phyloP scores from a whole-genome alignment of 2,888 invertebrate genomes.

The Eristalinus aeneus region DNA sequence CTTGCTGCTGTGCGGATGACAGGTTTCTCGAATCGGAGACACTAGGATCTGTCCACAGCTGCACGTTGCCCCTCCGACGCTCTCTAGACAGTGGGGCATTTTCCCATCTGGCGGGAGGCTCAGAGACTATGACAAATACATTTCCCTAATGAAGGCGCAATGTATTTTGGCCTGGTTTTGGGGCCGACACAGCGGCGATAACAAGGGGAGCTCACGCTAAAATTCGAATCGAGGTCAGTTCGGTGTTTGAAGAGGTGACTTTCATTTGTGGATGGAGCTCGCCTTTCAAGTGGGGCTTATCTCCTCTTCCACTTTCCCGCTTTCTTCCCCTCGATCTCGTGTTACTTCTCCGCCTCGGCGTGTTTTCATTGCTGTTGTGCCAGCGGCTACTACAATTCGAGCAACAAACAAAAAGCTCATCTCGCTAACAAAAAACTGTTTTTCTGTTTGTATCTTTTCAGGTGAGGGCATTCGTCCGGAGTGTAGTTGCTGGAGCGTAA shows the following conservation, averaged over 20 bases:
- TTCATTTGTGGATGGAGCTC: constrained; percentile 47
- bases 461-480: neutral
- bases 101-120: neutral
- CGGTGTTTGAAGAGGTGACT: constrained; percentile 59
- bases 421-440: neutral
- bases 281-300: constrained; percentile 41
- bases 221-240: constrained; percentile 63
- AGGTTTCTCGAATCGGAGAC: neutral
- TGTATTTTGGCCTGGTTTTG: constrained; percentile 65
- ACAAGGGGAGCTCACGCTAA: constrained; percentile 36
- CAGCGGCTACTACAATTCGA: neutral
- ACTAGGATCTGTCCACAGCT: neutral
- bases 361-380: neutral
- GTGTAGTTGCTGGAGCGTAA: neutral
- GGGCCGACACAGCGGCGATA: neutral
- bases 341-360: constrained; percentile 27
- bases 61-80: neutral
- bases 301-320: neutral
- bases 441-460: neutral
- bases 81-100: neutral
- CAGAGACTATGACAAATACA: constrained; percentile 37
- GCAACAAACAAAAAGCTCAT: neutral
- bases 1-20: constrained; percentile 36
- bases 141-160: constrained; percentile 52
- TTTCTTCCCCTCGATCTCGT: neutral